These are phyloP conservation scores for Cardinalis cardinalis DNA, from an alignment of 2,113 vertebrate genomes.

Conservation along the genomic window DNA sequence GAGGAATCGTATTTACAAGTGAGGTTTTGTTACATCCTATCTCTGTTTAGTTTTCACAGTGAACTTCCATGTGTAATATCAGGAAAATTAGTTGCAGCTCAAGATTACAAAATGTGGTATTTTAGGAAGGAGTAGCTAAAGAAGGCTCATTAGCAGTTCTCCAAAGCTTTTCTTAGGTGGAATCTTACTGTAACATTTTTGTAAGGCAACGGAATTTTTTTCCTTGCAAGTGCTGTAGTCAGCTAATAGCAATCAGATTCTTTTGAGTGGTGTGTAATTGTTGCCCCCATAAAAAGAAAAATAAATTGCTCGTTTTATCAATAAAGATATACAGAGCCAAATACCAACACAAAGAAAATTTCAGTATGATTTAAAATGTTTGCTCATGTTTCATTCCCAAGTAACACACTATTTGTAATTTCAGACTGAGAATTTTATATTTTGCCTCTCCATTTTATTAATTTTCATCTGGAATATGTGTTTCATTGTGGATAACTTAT, in stretches of 20 bases:
- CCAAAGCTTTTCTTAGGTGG: background rate
- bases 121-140: background rate
- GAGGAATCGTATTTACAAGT: constrained; percentile 48
- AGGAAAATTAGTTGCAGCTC: background rate
- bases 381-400: constrained; percentile 50
- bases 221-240: constrained; percentile 9
- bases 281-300: constrained; percentile 40
- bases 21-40: constrained; percentile 24
- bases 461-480: constrained; percentile 43
- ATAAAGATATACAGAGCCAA: constrained; percentile 53
- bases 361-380: constrained; percentile 63
- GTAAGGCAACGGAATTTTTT: constrained; percentile 7
- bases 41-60: constrained; percentile 27
- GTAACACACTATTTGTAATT: constrained; percentile 53
- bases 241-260: constrained; percentile 57
- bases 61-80: background rate
- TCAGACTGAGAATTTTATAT: constrained; percentile 57
- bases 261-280: constrained; percentile 41
- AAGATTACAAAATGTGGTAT: background rate
- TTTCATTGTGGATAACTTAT: constrained; percentile 63
- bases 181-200: constrained; percentile 23
- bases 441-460: constrained; percentile 56
- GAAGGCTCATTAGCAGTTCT: background rate
- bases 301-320: constrained; percentile 55
- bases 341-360: constrained; percentile 55